These are phyloP conservation scores for Pararge aegeria DNA, from an alignment of 1,140 invertebrate species.

Conservation along the genomic window DNA sequence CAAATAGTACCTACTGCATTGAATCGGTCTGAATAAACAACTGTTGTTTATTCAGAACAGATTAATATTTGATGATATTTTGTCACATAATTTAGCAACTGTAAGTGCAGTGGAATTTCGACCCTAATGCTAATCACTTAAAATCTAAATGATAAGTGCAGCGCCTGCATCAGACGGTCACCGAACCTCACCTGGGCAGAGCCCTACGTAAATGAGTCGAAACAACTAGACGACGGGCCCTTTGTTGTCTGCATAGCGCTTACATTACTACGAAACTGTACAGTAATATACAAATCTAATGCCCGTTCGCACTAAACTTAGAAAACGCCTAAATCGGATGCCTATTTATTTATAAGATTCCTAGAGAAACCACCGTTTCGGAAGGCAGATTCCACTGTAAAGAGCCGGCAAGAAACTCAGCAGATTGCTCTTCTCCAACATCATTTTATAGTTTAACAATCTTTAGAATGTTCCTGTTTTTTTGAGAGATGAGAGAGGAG, in stretches of 20 bases:
- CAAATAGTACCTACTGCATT: too few species aligned
- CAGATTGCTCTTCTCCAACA: too few species aligned
- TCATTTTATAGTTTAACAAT: too few species aligned
- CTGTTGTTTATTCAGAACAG: not conserved
- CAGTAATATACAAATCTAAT: not conserved
- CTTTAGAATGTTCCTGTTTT: too few species aligned
- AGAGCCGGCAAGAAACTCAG: too few species aligned
- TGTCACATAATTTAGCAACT: not conserved
- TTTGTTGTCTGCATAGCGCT: constrained; percentile 26
- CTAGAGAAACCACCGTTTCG: too few species aligned
- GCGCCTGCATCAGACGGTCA: constrained; percentile 19
- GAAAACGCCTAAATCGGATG: too few species aligned
- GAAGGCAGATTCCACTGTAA: too few species aligned
- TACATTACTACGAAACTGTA: constrained; percentile 16
- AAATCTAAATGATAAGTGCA: constrained; percentile 1
- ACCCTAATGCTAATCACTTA: not conserved
- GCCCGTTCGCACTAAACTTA: too few species aligned
- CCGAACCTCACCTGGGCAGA: constrained; percentile 26
- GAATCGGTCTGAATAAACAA: too few species aligned
- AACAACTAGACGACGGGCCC: constrained; percentile 28
- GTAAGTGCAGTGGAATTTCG: not conserved
- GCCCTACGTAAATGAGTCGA: constrained; percentile 25
- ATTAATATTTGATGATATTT: not conserved
- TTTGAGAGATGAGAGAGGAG: too few species aligned
- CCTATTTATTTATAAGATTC: too few species aligned